A percentile compares a stretch with the other conserved stretches of the same genome.
Evolutionary conservation across 2,113 vertebrate species (phyloP).

Genomic region (Istiophorus platypterus): DNA sequence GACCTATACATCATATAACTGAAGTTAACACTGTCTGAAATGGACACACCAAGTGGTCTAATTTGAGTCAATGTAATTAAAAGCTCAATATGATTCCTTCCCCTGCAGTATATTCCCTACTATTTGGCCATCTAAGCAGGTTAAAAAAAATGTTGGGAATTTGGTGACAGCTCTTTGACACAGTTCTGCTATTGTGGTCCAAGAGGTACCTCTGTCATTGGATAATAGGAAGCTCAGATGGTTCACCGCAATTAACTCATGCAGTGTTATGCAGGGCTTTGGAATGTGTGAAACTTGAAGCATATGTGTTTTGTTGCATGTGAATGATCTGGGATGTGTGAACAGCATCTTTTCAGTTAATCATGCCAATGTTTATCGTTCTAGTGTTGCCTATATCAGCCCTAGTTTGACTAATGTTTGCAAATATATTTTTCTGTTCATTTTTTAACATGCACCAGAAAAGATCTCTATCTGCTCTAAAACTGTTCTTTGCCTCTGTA

Average conservation of each 20-base stretch:
- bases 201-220: slow-evolving; percentile 33
- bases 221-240: slow-evolving; percentile 53
- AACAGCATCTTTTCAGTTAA: slow-evolving; percentile 33
- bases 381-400: slow-evolving; percentile 5
- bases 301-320: slow-evolving; percentile 37
- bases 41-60: background rate
- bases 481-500: background rate
- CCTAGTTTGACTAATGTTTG: slow-evolving; percentile 18
- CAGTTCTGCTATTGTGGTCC: slow-evolving; percentile 50
- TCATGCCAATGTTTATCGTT: slow-evolving; percentile 41
- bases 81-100: background rate
- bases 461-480: background rate
- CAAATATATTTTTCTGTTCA: slow-evolving; percentile 28
- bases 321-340: slow-evolving; percentile 47
- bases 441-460: slow-evolving; percentile 15
- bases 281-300: slow-evolving; percentile 69
- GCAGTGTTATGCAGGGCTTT: slow-evolving; percentile 38
- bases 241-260: slow-evolving; percentile 54
- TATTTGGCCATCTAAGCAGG: slow-evolving; percentile 5
- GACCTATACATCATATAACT: background rate
- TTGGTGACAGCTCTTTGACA: slow-evolving; percentile 49
- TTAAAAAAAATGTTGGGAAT: slow-evolving; percentile 51
- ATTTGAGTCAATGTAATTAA: background rate
- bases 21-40: background rate
- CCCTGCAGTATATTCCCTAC: background rate